Evolutionary conservation across 2,797 vertebrate species (phyloP).

Genomic region (Pyrocephalus nanus): DNA sequence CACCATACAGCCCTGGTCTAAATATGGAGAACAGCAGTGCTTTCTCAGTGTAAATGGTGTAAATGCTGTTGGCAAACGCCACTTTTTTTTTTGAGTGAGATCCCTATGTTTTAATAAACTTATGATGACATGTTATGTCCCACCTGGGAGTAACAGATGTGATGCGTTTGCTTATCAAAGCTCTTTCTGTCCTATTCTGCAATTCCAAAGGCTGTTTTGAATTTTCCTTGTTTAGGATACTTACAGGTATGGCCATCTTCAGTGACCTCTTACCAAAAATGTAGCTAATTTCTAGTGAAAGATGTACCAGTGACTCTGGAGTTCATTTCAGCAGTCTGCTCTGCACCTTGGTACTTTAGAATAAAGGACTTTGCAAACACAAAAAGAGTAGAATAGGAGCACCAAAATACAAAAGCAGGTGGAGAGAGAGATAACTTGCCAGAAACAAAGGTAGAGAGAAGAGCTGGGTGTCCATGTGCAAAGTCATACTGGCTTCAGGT

Average conservation of each 20-base stretch:
- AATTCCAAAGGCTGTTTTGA: neutral
- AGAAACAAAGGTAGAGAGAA: neutral
- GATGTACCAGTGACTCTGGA: neutral
- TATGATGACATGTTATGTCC: accelerated
- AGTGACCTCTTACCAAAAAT: neutral
- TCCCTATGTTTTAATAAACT: neutral
- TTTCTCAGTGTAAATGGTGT: neutral
- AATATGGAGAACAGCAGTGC: neutral
- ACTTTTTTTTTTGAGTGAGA: neutral
- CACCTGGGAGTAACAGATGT: neutral
- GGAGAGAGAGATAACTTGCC: neutral
- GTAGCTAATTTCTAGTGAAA: neutral
- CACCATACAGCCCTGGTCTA: neutral
- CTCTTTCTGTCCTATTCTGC: neutral
- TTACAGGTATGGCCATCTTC: neutral
- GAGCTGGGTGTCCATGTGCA: neutral
- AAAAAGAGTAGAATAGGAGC: neutral
- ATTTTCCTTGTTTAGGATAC: neutral
- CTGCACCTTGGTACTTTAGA: neutral
- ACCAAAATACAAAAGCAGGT: neutral
- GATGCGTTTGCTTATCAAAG: neutral
- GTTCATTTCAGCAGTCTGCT: neutral
- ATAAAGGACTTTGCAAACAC: neutral
- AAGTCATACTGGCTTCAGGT: neutral
- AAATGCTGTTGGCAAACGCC: neutral